A percentile compares a stretch with the other conserved stretches of the same genome.
Evolutionary conservation across 1,140 invertebrate species (phyloP).

Genomic region (Euglossa dilemma): DNA sequence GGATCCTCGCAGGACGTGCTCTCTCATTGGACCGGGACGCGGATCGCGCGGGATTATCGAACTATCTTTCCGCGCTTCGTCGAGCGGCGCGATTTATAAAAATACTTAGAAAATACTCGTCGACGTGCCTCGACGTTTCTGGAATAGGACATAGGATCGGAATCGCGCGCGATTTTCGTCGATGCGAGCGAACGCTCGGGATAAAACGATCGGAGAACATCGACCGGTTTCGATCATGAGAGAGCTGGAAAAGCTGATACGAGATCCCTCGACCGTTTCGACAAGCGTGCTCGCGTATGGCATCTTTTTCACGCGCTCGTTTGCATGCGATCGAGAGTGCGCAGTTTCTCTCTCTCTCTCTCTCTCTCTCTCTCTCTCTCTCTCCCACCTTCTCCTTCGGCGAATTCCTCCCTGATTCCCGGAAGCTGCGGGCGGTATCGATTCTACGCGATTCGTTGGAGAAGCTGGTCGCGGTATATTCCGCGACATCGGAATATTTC

Average conservation of each 20-base stretch:
- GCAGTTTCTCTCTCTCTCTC: neutral
- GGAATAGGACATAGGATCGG: neutral
- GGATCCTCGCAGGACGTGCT: neutral
- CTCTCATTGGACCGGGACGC: neutral
- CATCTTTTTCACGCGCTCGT: conserved; percentile 12
- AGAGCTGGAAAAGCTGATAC: conserved; percentile 18
- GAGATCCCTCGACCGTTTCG: conserved; percentile 2
- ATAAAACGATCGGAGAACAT: neutral
- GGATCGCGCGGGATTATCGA: neutral
- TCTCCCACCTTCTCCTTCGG: conserved; percentile 25
- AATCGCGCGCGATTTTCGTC: neutral
- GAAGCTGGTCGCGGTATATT: conserved; percentile 40
- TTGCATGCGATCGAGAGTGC: conserved; percentile 36
- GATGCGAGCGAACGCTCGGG: neutral
- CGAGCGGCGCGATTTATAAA: conserved; percentile 21
- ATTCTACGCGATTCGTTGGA: conserved; percentile 55
- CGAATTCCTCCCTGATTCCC: conserved; percentile 57
- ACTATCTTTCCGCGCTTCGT: neutral
- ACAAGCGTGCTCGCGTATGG: neutral
- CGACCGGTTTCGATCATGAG: conserved; percentile 14
- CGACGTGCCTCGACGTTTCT: neutral
- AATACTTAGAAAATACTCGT: conserved; percentile 26
- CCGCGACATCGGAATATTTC: conserved; percentile 39
- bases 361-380: neutral
- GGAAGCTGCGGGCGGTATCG: conserved; percentile 67